Evolutionary conservation across 1,140 invertebrate species (phyloP).

Genomic region (Drosophila yakuba): DNA sequence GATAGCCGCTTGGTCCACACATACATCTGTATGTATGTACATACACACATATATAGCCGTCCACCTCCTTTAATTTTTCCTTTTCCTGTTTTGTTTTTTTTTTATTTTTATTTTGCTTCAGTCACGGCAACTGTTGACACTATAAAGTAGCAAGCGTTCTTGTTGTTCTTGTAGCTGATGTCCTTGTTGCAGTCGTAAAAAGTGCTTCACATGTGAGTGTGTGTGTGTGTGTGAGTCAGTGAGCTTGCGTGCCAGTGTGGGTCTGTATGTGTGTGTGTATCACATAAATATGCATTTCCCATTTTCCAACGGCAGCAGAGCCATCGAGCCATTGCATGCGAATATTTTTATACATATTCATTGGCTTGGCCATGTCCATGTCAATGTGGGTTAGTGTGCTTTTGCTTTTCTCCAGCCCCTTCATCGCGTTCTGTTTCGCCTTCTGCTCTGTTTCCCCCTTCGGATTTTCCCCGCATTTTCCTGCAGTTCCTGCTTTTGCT

Average conservation of each 20-base stretch:
- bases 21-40: no score
- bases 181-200: conserved; percentile 58
- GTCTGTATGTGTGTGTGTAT: conserved; percentile 1
- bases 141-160: conserved; percentile 62
- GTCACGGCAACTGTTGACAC: conserved; percentile 75
- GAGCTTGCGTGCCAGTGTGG: no score
- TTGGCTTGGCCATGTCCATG: conserved; percentile 59
- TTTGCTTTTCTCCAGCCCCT: conserved; percentile 6
- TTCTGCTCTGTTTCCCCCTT: not conserved
- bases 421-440: not conserved
- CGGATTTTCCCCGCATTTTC: conserved; percentile 4
- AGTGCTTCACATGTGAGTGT: conserved; percentile 11
- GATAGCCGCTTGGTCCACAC: conserved; percentile 10
- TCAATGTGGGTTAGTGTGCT: conserved; percentile 59
- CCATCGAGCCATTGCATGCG: conserved; percentile 56
- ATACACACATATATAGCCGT: not conserved
- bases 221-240: conserved; percentile 4
- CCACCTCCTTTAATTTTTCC: not conserved
- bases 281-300: conserved; percentile 74
- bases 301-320: conserved; percentile 35
- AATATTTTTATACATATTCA: conserved; percentile 66
- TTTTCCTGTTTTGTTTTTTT: not conserved
- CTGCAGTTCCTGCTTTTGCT: not conserved
- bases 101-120: not conserved
- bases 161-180: conserved; percentile 48